phyloP scores from a whole-genome alignment of 2,888 invertebrate species.

The Andrena minutula region DNA sequence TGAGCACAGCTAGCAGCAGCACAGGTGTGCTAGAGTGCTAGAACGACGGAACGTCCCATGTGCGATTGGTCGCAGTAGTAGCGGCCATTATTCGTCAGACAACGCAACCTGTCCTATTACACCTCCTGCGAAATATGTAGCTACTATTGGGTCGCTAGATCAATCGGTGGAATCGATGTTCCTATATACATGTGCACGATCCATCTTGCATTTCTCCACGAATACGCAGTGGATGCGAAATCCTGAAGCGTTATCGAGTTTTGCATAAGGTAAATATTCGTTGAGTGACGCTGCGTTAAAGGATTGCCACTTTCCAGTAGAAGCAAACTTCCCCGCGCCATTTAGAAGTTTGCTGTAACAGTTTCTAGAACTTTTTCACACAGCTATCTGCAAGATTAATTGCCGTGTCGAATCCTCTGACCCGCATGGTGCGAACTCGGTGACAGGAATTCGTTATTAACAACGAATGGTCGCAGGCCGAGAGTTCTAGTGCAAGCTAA shows the following conservation, averaged over 20 bases:
- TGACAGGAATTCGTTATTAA: conserved; percentile 1
- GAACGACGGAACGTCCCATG: conserved; percentile 16
- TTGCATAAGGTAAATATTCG: neutral
- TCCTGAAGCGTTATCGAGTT: conserved; percentile 9
- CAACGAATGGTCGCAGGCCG: neutral
- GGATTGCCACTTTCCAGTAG: too few relatives aligned
- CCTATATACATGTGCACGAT: neutral
- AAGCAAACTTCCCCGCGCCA: too few relatives aligned
- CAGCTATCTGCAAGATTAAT: conserved; percentile 3
- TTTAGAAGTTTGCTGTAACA: too few relatives aligned
- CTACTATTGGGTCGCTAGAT: conserved; percentile 23
- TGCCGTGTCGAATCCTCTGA: neutral
- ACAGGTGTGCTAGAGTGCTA: neutral
- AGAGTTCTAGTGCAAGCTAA: neutral
- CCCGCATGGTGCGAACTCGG: neutral
- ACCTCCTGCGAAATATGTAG: conserved; percentile 25
- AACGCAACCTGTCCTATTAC: conserved; percentile 18
- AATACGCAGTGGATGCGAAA: conserved; percentile 10
- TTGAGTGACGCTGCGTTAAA: neutral
- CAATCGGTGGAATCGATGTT: conserved; percentile 22
- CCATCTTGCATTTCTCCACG: neutral
- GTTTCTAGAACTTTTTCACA: neutral
- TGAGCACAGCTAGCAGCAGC: neutral
- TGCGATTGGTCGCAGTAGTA: conserved; percentile 6
- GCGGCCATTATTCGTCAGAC: conserved; percentile 24